A percentile compares a stretch with the other conserved stretches of the same genome.
These are phyloP conservation scores for Halichoeres trimaculatus DNA, from an alignment of 2,113 vertebrate species.

Conservation along the genomic window DNA sequence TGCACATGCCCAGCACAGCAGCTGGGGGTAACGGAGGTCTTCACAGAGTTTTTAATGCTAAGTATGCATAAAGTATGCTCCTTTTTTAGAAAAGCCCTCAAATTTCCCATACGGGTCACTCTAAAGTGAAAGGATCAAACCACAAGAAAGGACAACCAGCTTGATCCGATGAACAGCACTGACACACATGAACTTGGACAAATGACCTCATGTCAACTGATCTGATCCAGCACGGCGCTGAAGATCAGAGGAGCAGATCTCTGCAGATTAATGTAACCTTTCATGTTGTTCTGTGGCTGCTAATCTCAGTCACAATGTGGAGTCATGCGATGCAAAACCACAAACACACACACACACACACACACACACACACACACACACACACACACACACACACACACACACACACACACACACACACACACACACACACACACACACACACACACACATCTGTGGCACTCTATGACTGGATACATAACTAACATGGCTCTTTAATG, in stretches of 20 bases:
- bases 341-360: constrained; percentile 26
- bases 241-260: neutral
- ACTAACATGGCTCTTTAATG: neutral
- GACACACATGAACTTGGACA: neutral
- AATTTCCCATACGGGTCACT: no score
- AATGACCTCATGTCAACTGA: constrained; percentile 31
- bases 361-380: no score
- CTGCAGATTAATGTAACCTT: constrained; percentile 53
- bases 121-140: no score
- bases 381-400: constrained; percentile 6
- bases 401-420: constrained; percentile 24
- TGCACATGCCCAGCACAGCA: no score
- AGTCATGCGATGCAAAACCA: constrained; percentile 53
- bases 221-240: neutral
- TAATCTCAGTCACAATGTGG: constrained; percentile 74
- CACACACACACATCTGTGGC: neutral
- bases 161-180: no score
- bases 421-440: constrained; percentile 22
- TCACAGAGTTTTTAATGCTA: no score
- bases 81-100: neutral
- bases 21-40: no score
- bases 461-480: neutral
- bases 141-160: neutral
- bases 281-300: constrained; percentile 52
- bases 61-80: no score